Evolutionary conservation across 2,113 vertebrate genomes (phyloP).

Genomic region (Brachionichthys hirsutus): DNA sequence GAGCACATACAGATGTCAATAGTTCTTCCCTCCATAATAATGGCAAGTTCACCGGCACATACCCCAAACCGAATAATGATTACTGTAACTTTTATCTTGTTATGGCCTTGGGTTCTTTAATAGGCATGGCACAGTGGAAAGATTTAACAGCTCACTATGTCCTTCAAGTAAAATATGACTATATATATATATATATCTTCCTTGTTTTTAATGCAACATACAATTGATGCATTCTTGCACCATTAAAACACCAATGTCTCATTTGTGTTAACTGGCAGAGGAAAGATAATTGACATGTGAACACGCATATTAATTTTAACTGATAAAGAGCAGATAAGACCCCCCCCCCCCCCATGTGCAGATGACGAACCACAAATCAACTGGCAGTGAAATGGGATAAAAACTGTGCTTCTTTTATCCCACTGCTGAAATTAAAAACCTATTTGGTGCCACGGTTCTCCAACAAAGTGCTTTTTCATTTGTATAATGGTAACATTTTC

Average conservation of each 20-base stretch:
- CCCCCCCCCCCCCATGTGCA: conserved; percentile 77
- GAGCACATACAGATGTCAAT: conserved; percentile 64
- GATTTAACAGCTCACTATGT: conserved; percentile 60
- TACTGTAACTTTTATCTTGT: conserved; percentile 66
- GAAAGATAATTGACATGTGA: conserved; percentile 88
- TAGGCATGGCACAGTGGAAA: conserved; percentile 55
- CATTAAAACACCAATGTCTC: conserved; percentile 90
- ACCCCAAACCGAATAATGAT: conserved; percentile 65
- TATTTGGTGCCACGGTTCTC: conserved; percentile 84
- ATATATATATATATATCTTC: conserved; percentile 36
- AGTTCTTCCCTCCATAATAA: conserved; percentile 59
- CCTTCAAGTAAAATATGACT: conserved; percentile 62
- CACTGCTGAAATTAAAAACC: conserved; percentile 87
- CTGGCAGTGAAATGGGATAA: conserved; percentile 80
- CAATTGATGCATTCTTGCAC: conserved; percentile 78
- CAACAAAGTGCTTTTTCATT: conserved; percentile 88
- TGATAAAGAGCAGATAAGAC: conserved; percentile 90
- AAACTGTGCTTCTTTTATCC: conserved; percentile 80
- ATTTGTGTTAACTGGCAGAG: conserved; percentile 83
- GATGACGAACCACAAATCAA: conserved; percentile 87
- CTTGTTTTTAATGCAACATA: conserved; percentile 79
- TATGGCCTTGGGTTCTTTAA: conserved; percentile 68
- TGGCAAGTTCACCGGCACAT: conserved; percentile 53
- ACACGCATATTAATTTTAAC: conserved; percentile 94
- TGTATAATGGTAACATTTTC: conserved; percentile 86